A percentile compares a stretch with the other conserved stretches of the same genome.
Evolutionary conservation across 2,113 vertebrate species (phyloP).

Genomic region (Hydrolagus affinis): DNA sequence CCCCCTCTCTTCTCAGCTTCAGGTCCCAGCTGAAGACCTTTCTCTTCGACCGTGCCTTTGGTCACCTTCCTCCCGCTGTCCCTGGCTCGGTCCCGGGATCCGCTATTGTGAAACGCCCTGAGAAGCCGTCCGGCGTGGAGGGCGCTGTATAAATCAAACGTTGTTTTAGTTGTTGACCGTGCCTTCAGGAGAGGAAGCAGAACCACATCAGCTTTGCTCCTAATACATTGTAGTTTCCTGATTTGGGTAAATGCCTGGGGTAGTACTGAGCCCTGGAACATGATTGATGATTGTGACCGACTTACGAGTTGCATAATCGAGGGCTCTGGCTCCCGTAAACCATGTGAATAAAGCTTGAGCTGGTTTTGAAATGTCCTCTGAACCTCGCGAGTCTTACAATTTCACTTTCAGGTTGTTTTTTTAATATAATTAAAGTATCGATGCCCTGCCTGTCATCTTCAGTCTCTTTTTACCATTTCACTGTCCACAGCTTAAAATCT

Average conservation of each 20-base stretch:
- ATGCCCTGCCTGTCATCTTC: background rate
- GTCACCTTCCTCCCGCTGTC: no score
- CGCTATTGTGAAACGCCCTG: no score
- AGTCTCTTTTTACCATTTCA: background rate
- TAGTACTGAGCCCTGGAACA: background rate
- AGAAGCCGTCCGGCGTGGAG: no score
- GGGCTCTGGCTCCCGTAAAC: background rate
- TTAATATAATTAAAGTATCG: background rate
- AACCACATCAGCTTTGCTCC: background rate
- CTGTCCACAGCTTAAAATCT: background rate
- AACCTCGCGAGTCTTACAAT: background rate
- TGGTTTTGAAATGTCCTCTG: background rate
- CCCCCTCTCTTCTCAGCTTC: no score
- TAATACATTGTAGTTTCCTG: background rate
- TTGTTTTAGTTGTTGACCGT: no score
- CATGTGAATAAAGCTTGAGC: background rate
- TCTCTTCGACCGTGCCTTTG: no score
- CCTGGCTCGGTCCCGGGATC: no score
- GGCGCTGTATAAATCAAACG: no score
- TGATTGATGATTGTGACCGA: background rate
- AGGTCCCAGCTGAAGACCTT: no score
- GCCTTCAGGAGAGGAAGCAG: background rate
- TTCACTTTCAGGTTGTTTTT: background rate
- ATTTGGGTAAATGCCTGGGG: background rate
- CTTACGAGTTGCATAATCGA: background rate